Evolutionary conservation across 2,797 vertebrate species (phyloP), one percentile per base, ranked within the genome.

Genomic region (Parauchenoglanis ngamensis): DNA sequence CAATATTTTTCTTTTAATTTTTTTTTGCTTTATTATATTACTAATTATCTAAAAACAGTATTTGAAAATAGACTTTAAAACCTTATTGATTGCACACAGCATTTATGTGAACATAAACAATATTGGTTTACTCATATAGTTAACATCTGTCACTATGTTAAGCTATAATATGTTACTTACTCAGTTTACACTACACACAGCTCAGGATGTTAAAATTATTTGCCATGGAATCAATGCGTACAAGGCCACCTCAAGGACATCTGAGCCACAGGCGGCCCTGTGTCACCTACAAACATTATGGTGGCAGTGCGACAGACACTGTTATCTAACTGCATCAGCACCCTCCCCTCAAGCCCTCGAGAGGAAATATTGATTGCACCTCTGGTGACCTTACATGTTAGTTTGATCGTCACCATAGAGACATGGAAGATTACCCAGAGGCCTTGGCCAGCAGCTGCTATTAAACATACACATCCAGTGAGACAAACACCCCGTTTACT

Each of bases 351-450:
- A 86, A 78, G 63, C 84, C 46, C 82, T 83, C 59, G 40, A 82
- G 86, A 88, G 88, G 81, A 91, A 85, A 85, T 88, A 91, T 89
- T 90, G 90, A 91, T 80, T 77, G 44, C 85, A 81, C 82, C 87
- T 87, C 85, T 25, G n/a, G 87, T 87, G 90, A 90, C 82, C 87
- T 90, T 73, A 85, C 56, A 67, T 84, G 87, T 85, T 86, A 73
- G 87, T 86, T 90, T 90, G 70, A 92, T 91, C 88, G 87, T 85
- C 76, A 86, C 86, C 56, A 86, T 46, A 86, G 85, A 83, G 82
- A 90, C 77, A 85, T 23, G n/a, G 67, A 65, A 90, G 72, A 85
- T 88, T 88, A 86, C 88, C 81, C 80, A 84, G 84, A 87, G 87
- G 72, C 72, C 46, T 67, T 15, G 15, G 54, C 57, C 49, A 8